These are phyloP conservation scores for Synanthedon formicaeformis DNA, from an alignment of 2,888 invertebrate species.

Conservation along the genomic window DNA sequence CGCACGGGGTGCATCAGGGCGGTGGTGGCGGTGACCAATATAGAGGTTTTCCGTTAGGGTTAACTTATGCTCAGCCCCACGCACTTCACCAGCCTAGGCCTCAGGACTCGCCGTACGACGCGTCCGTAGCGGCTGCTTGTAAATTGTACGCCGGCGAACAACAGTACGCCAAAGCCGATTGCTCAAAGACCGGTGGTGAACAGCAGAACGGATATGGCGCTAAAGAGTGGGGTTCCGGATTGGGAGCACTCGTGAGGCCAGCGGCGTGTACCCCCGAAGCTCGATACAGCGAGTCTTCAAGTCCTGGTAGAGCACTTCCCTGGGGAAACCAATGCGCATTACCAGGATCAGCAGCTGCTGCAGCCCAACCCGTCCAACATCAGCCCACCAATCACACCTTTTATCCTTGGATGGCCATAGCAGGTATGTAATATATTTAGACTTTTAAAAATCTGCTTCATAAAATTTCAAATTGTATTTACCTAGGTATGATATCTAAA, in stretches of 20 bases:
- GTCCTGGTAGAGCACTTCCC: slow-evolving; percentile 80
- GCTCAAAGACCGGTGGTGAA: slow-evolving; percentile 75
- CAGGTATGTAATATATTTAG: slow-evolving; percentile 78
- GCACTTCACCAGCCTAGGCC: slow-evolving; percentile 82
- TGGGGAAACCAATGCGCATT: slow-evolving; percentile 92
- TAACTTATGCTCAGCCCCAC: slow-evolving; percentile 88
- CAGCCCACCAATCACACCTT: slow-evolving; percentile 93
- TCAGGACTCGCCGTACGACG: slow-evolving; percentile 92
- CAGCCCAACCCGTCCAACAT: slow-evolving; percentile 88
- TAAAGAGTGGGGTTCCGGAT: slow-evolving; percentile 79
- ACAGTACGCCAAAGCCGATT: slow-evolving; percentile 80
- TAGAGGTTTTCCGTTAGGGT: slow-evolving; percentile 86
- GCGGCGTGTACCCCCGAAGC: slow-evolving; percentile 92
- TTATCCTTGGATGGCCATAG: slow-evolving; percentile 99
- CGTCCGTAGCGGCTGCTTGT: slow-evolving; percentile 88
- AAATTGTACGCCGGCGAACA: slow-evolving; percentile 82
- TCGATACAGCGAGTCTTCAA: slow-evolving; percentile 86
- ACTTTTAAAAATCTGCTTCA: no score
- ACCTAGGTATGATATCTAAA: neutral
- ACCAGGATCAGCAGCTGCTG: slow-evolving; percentile 83
- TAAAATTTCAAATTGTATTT: slow-evolving; percentile 1
- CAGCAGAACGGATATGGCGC: slow-evolving; percentile 78
- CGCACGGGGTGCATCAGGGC: slow-evolving; percentile 85
- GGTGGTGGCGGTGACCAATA: slow-evolving; percentile 83
- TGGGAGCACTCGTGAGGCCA: slow-evolving; percentile 80